phyloP scores from a whole-genome alignment of 2,113 vertebrate genomes.

The Prolemur simus region DNA sequence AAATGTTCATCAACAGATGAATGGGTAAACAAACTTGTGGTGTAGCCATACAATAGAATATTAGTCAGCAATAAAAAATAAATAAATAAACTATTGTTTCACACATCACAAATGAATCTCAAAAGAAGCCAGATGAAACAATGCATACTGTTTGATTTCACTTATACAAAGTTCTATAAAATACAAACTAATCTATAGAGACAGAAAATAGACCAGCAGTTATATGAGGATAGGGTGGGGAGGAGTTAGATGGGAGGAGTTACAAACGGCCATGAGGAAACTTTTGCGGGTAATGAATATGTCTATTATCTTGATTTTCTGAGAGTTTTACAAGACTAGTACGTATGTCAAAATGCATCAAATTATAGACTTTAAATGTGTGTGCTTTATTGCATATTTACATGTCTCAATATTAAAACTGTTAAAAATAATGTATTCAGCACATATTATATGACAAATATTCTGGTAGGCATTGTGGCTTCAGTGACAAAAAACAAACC shows the following conservation, averaged over 20 bases:
- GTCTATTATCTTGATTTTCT: background rate
- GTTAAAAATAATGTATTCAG: background rate
- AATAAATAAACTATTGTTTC: background rate
- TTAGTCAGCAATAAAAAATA: background rate
- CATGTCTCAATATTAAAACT: background rate
- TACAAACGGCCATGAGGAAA: background rate
- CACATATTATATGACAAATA: background rate
- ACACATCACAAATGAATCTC: background rate
- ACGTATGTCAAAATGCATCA: background rate
- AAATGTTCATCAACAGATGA: background rate
- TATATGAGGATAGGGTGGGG: background rate
- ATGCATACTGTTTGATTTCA: background rate
- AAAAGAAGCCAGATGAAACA: background rate
- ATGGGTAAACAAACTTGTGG: background rate
- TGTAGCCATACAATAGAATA: background rate
- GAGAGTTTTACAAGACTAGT: background rate
- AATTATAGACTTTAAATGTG: background rate
- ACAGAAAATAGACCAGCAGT: background rate
- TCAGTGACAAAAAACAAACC: background rate
- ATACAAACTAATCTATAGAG: background rate
- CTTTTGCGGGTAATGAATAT: background rate
- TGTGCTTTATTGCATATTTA: background rate
- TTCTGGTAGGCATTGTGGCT: background rate
- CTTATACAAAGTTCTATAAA: background rate
- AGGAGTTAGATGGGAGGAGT: background rate